Evolutionary conservation across 2,888 invertebrate species (phyloP).

Genomic region (Drosophila nigricruria): DNA sequence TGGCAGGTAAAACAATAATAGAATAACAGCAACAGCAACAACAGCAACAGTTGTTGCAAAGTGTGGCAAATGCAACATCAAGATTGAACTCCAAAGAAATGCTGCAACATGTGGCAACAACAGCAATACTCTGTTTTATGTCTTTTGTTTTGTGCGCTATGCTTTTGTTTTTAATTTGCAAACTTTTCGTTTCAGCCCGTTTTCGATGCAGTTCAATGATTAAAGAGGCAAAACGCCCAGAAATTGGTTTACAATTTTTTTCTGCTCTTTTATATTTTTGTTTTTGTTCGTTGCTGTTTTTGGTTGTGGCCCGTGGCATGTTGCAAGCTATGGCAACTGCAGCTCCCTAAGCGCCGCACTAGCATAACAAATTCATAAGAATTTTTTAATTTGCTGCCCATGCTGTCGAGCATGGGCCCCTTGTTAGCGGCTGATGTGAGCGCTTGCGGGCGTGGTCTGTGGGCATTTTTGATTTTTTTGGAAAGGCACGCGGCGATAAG

Average conservation of each 20-base stretch:
- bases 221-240: conserved; percentile 80
- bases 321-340: conserved; percentile 59
- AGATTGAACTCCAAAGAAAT: conserved; percentile 77
- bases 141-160: conserved; percentile 71
- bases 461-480: conserved; percentile 38
- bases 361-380: conserved; percentile 60
- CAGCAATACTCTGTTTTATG: conserved; percentile 55
- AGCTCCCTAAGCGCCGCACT: conserved; percentile 56
- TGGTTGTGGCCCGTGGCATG: conserved; percentile 68
- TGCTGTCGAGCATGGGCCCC: conserved; percentile 21
- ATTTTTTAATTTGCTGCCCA: conserved; percentile 74
- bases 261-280: conserved; percentile 30
- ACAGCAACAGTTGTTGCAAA: conserved; percentile 35
- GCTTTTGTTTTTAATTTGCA: conserved; percentile 77
- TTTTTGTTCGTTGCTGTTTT: conserved; percentile 57
- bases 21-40: conserved; percentile 27
- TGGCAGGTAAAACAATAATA: conserved; percentile 61
- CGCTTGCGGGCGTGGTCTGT: conserved; percentile 55
- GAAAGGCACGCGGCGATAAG: conserved; percentile 72
- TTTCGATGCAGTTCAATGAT: conserved; percentile 80
- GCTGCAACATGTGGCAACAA: conserved; percentile 80
- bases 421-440: conserved; percentile 44
- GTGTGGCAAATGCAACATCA: conserved; percentile 73
- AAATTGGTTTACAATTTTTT: conserved; percentile 70
- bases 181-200: conserved; percentile 66